These are phyloP conservation scores for Drosophila quadrilineata DNA, from an alignment of 1,140 invertebrate genomes.

Conservation along the genomic window DNA sequence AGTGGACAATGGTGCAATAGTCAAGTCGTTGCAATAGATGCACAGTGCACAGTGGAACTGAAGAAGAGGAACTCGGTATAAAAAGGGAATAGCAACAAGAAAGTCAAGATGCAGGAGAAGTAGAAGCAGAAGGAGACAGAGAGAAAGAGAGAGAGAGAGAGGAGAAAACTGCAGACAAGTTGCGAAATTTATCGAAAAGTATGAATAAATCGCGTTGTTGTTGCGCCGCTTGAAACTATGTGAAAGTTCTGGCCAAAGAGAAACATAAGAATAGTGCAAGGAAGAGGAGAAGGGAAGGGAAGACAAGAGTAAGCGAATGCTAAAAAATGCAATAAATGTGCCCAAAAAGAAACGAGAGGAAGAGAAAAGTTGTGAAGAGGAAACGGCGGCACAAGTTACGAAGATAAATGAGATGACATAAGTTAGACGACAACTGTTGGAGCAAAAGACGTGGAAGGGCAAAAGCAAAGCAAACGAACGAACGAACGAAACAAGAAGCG, in stretches of 20 bases:
- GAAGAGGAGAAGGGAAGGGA: no score
- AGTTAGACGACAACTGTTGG: slow-evolving; percentile 76
- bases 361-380: not conserved
- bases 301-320: no score
- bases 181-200: no score
- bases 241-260: no score
- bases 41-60: no score
- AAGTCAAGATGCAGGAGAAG: not conserved
- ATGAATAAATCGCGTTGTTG: slow-evolving; percentile 8
- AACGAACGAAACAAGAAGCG: no score
- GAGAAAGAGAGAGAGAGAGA: no score
- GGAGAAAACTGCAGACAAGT: no score
- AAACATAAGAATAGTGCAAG: no score
- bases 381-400: slow-evolving; percentile 48
- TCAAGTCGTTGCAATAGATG: not conserved
- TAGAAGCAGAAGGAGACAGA: no score
- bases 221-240: slow-evolving; percentile 20
- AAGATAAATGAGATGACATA: slow-evolving; percentile 79
- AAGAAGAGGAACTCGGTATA: no score
- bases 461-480: slow-evolving; percentile 14
- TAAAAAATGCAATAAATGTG: slow-evolving; percentile 64
- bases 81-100: not conserved
- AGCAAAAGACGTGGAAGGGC: slow-evolving; percentile 44
- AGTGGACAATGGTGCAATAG: not conserved
- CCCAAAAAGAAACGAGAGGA: not conserved